Percentiles rank a stretch among this genome's conserved stretches.
Conservation (phyloP, 2,888 invertebrate genomes). For the Noctua janthe region DNA sequence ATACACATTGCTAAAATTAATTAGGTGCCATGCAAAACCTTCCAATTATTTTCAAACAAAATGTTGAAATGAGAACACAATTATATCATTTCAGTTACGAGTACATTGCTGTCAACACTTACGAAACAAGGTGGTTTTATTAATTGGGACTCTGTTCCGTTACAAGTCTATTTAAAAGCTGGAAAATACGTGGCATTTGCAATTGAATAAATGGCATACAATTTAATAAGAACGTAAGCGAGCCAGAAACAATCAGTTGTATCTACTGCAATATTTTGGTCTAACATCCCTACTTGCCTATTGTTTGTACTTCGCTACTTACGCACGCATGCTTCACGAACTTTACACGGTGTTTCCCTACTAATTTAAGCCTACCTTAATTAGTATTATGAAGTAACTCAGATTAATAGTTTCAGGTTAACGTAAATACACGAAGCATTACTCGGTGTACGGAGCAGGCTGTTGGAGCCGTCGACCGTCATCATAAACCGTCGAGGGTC, state of each 20-base stretch:
- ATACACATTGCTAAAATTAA: conserved; percentile 24
- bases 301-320: neutral
- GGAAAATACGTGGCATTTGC: no score
- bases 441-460: neutral
- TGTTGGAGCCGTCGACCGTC: conserved; percentile 26
- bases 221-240: no score
- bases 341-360: neutral
- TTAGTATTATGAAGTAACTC: conserved; percentile 5
- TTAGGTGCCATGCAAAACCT: conserved; percentile 13
- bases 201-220: no score
- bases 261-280: neutral
- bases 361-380: conserved; percentile 1
- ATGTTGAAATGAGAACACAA: conserved; percentile 10
- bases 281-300: no score
- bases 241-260: no score
- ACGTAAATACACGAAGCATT: conserved; percentile 14
- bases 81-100: neutral
- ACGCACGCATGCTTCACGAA: no score
- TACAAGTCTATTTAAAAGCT: neutral
- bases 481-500: conserved; percentile 22
- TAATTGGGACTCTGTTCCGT: neutral
- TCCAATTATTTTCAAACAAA: conserved; percentile 67
- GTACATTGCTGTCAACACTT: neutral
- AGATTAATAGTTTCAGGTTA: conserved; percentile 29
- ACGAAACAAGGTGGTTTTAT: neutral